phyloP scores from a whole-genome alignment of 2,797 vertebrate species.

The Crenuchus spilurus region DNA sequence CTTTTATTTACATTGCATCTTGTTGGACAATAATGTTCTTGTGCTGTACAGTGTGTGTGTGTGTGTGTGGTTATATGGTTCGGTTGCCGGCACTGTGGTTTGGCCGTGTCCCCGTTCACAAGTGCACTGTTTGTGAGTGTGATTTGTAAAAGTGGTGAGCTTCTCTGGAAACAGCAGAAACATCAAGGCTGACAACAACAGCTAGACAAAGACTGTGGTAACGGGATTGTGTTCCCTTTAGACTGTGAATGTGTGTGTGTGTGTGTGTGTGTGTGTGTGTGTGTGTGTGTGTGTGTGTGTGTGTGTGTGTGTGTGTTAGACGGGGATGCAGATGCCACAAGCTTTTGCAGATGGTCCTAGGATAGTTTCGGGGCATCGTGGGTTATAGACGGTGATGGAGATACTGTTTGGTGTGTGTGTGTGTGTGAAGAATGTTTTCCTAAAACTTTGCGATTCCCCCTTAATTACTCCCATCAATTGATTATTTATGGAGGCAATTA shows the following conservation, averaged over 20 bases:
- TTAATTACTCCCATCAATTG: conserved; percentile 62
- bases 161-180: conserved; percentile 33
- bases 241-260: conserved; percentile 24
- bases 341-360: conserved; percentile 9
- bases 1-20: too few species aligned
- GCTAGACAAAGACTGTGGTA: conserved; percentile 41
- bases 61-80: conserved; percentile 14
- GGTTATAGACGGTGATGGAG: conserved; percentile 26
- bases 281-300: conserved; percentile 25
- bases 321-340: conserved; percentile 34
- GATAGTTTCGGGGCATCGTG: conserved; percentile 20
- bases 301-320: conserved; percentile 18
- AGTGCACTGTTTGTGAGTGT: conserved; percentile 16
- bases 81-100: background rate
- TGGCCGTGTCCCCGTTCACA: background rate
- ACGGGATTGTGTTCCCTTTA: conserved; percentile 4
- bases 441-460: conserved; percentile 55
- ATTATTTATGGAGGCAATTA: conserved; percentile 64
- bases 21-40: too few species aligned
- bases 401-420: conserved; percentile 22
- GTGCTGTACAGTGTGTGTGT: background rate
- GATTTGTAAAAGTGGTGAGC: conserved; percentile 32
- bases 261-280: conserved; percentile 19
- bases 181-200: conserved; percentile 33
- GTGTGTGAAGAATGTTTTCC: conserved; percentile 42